Evolutionary conservation across 2,113 vertebrate species (phyloP).

Genomic region (Erpornis zantholeuca): DNA sequence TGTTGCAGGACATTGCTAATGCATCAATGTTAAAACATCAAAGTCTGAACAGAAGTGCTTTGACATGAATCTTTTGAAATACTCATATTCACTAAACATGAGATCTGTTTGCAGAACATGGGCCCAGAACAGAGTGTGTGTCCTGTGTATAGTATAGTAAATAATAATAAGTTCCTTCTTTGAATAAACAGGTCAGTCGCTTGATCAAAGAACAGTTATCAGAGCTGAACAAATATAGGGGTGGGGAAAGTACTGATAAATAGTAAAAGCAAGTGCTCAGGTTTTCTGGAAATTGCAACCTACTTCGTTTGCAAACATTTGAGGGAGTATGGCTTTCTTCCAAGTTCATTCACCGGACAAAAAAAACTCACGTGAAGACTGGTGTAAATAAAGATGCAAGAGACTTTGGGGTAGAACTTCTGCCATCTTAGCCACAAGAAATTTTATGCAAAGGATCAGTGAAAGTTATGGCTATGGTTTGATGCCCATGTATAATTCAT

Average conservation of each 20-base stretch:
- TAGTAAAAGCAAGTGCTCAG: background rate
- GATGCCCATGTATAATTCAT: background rate
- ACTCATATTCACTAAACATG: background rate
- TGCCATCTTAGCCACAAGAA: background rate
- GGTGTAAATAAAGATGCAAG: background rate
- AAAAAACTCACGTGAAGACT: background rate
- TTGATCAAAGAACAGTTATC: constrained; percentile 34
- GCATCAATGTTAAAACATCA: background rate
- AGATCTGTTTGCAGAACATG: background rate
- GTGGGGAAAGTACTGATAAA: constrained; percentile 18
- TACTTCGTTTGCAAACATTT: background rate
- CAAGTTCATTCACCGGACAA: background rate
- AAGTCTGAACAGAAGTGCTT: background rate
- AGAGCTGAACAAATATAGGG: constrained; percentile 24
- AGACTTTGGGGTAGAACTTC: background rate
- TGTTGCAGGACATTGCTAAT: background rate
- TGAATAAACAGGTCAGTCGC: background rate
- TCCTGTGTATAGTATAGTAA: background rate
- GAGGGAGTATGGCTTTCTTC: background rate
- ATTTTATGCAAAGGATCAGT: background rate
- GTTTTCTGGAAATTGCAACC: background rate
- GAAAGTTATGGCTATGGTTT: background rate
- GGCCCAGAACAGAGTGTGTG: background rate
- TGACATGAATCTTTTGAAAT: background rate
- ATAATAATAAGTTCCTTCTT: background rate